These are phyloP conservation scores for Tolypeutes matacus DNA, from an alignment of 2,797 vertebrate genomes.

Conservation along the genomic window DNA sequence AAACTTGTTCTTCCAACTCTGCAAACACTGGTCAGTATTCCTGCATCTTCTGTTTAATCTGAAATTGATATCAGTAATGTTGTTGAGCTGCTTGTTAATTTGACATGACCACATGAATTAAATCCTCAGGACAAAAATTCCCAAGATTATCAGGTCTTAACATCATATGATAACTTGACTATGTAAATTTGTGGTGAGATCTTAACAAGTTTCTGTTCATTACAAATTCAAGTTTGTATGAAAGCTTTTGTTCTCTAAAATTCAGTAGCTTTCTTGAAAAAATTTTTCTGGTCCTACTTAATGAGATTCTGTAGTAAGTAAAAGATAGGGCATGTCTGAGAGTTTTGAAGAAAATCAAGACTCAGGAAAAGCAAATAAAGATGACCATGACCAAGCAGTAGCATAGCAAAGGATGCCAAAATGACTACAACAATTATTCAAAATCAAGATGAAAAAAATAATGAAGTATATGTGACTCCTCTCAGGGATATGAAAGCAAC, in stretches of 20 bases:
- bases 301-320: conserved; percentile 93
- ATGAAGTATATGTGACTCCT: too few relatives aligned
- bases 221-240: too few relatives aligned
- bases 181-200: conserved; percentile 96
- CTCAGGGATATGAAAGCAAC: conserved; percentile 69
- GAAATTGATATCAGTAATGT: conserved; percentile 95
- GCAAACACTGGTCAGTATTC: conserved; percentile 93
- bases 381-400: background rate
- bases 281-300: conserved; percentile 91
- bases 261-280: conserved; percentile 89
- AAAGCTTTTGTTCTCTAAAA: conserved; percentile 94
- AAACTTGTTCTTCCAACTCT: conserved; percentile 95
- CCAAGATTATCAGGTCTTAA: conserved; percentile 87
- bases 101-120: conserved; percentile 93
- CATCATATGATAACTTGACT: conserved; percentile 95
- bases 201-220: conserved; percentile 91
- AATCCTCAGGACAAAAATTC: conserved; percentile 87
- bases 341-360: conserved; percentile 92
- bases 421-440: background rate
- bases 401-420: conserved; percentile 66
- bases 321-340: conserved; percentile 94
- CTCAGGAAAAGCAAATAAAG: conserved; percentile 82
- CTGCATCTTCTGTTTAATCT: conserved; percentile 95
- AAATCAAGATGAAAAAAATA: too few relatives aligned
- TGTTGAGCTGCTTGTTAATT: conserved; percentile 94